Evolutionary conservation across 2,797 vertebrate species (phyloP).

Genomic region (Masticophis lateralis): DNA sequence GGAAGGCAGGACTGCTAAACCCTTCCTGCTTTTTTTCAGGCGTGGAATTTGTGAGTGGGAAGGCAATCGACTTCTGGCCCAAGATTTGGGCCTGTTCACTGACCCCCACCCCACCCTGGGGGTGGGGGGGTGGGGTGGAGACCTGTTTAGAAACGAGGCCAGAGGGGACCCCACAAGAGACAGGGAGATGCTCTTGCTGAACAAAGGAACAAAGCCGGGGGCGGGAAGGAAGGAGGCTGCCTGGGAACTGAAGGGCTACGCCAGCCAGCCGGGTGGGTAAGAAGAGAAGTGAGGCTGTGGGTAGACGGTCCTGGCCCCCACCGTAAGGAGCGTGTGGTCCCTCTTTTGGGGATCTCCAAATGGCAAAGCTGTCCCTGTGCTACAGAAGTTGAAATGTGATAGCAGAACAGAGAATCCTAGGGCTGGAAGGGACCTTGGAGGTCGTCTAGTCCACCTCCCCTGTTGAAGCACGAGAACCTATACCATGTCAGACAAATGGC

Average conservation of each 20-base stretch:
- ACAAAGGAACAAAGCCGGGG: not conserved
- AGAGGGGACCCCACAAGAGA: not conserved
- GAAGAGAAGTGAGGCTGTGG: not conserved
- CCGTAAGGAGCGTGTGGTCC: too few relatives aligned
- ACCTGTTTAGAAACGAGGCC: not conserved
- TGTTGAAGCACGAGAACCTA: too few relatives aligned
- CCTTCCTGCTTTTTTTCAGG: not conserved
- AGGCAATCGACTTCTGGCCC: not conserved
- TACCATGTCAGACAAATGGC: too few relatives aligned
- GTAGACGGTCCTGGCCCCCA: not conserved
- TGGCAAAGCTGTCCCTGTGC: not conserved
- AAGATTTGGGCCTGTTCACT: not conserved
- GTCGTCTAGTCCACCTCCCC: too few relatives aligned
- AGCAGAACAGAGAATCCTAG: too few relatives aligned
- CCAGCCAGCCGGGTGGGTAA: not conserved
- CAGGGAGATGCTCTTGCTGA: not conserved
- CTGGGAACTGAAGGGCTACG: not conserved
- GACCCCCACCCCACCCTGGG: not conserved
- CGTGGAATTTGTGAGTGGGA: too few relatives aligned
- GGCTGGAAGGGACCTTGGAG: too few relatives aligned
- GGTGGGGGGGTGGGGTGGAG: not conserved
- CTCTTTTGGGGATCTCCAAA: not conserved
- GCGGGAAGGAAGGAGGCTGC: not conserved
- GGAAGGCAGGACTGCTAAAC: conserved; percentile 44
- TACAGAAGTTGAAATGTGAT: not conserved